A percentile compares a stretch with the other conserved stretches of the same genome.
Conservation (phyloP, 2,797 vertebrate species). For the Amblyraja radiata region DNA sequence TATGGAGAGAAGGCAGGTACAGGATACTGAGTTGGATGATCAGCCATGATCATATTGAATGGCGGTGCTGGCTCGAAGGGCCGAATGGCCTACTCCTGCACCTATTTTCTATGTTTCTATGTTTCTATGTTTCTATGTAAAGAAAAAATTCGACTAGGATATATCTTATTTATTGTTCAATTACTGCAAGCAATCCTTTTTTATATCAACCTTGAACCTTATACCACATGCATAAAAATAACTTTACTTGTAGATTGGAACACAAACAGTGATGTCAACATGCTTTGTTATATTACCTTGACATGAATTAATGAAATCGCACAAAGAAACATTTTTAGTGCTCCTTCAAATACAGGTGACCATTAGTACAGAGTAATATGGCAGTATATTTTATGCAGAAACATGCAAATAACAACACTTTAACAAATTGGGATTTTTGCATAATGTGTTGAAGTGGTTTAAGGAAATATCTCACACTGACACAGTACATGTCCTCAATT, state of each 20-base stretch:
- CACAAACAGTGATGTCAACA: background rate
- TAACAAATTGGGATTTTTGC: background rate
- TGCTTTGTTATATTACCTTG: background rate
- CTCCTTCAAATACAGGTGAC: slow-evolving; percentile 3
- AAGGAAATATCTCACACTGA: slow-evolving; percentile 9
- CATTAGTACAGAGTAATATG: background rate
- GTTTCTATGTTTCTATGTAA: too few species aligned
- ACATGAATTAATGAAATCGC: background rate
- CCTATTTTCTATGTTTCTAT: too few species aligned
- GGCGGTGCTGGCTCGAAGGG: too few species aligned
- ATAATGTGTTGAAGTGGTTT: slow-evolving; percentile 17
- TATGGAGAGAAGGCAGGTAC: too few species aligned
- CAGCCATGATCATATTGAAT: too few species aligned
- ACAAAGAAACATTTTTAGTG: slow-evolving; percentile 7
- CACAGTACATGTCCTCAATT: background rate
- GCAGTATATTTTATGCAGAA: background rate
- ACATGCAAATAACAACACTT: slow-evolving; percentile 24
- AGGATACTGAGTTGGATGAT: too few species aligned
- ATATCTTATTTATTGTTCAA: background rate
- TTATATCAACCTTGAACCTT: slow-evolving; percentile 4
- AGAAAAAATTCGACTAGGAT: background rate
- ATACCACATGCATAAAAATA: background rate
- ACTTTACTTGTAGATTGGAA: background rate
- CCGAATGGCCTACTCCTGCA: too few species aligned
- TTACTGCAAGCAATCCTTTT: background rate